Evolutionary conservation across 2,113 vertebrate species (phyloP), one percentile per base, ranked within the genome.

Genomic region (Castor canadensis): DNA sequence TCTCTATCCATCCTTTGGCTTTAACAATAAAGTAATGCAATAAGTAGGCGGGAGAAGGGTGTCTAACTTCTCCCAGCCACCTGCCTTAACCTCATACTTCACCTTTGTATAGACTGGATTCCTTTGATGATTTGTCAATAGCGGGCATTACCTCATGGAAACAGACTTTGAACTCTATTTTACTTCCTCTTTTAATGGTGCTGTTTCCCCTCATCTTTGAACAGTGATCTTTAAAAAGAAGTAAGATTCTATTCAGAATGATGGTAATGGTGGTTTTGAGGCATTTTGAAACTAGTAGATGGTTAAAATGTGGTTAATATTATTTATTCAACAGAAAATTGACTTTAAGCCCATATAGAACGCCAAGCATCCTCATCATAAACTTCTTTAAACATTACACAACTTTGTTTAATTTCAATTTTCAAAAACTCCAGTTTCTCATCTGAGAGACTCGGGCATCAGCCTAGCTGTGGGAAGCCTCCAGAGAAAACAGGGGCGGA

Each of bases 401-500:
- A 91, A 93, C 64, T 54, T 91, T n/a, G 69, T 92, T 71, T 85
- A 82, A 80, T 83, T 95, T 91, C 49, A 43, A 1, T 92, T 83
- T 95, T 81, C 24, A 85, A 87, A 86, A 95, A 93, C 26, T 71
- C 60, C 49, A 2, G 54, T 87, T 96, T 98, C 91, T 67, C 66
- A 66, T 95, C n/a, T n/a, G 58, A 94, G 76, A 83, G 54, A 58
- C 75, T 22, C 5, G 19, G 80, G 40, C 72, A 52, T 86, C 56
- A 80, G 72, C 71, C 81, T 20, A 19, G 47, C 60, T 66, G 96
- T 96, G 97, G 71, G 92, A 96, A 32, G 54, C 88, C 81, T 98
- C 97, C 97, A 97, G 96, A 96, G 97, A 26, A 97, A 98, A n/a
- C n/a, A n/a, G n/a, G n/a, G n/a, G 86, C 62, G 80, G 94, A 98